A percentile compares a stretch with the other conserved stretches of the same genome.
These are phyloP conservation scores for Copidosoma floridanum DNA, from an alignment of 1,140 invertebrate species.

Conservation along the genomic window DNA sequence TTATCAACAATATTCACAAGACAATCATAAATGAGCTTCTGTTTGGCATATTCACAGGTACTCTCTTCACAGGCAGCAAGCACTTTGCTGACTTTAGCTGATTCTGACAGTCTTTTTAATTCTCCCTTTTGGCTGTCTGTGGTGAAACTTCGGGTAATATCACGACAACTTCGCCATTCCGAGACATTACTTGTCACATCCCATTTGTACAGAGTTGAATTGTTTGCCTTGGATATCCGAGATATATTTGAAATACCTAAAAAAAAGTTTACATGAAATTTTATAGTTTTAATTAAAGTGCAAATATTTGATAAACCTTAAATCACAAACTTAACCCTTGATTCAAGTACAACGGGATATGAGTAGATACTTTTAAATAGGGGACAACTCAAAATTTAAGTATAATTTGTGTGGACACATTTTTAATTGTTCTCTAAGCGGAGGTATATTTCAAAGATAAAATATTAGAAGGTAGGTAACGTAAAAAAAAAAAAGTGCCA, in stretches of 20 bases:
- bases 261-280: too few species aligned
- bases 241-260: conserved; percentile 39
- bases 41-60: conserved; percentile 31
- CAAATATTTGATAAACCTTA: too few species aligned
- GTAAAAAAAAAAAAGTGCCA: too few species aligned
- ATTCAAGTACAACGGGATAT: too few species aligned
- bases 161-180: conserved; percentile 20
- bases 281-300: too few species aligned
- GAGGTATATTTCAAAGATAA: too few species aligned
- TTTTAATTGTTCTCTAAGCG: too few species aligned
- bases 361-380: too few species aligned
- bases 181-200: conserved; percentile 29
- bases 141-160: conserved; percentile 14
- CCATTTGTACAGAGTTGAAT: conserved; percentile 22
- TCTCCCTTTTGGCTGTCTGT: conserved; percentile 14
- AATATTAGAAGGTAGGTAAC: too few species aligned
- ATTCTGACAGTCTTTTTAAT: conserved; percentile 27
- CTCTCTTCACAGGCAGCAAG: conserved; percentile 34
- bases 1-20: conserved; percentile 27
- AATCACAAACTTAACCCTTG: too few species aligned
- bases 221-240: conserved; percentile 31
- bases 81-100: conserved; percentile 9
- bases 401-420: too few species aligned
- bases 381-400: too few species aligned
- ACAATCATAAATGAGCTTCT: conserved; percentile 35